Evolutionary conservation across 2,888 invertebrate species (phyloP).

Genomic region (Bedellia somnulentella): DNA sequence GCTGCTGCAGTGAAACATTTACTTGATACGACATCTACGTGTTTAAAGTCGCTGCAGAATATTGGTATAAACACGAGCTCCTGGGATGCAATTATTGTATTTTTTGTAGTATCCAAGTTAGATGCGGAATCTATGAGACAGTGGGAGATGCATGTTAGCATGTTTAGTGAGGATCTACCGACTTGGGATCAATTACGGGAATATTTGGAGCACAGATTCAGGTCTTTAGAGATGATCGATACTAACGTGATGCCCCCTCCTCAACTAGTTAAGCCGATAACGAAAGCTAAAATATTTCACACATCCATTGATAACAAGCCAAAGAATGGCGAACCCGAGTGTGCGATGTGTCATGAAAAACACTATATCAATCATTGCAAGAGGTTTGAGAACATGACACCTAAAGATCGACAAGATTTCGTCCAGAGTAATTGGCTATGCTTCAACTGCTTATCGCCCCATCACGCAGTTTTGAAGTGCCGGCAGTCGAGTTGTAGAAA

Average conservation of each 20-base stretch:
- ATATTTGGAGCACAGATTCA: slow-evolving; percentile 1
- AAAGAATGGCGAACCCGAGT: no score
- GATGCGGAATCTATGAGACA: background rate
- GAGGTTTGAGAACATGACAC: background rate
- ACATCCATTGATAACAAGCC: background rate
- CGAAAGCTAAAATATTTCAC: background rate
- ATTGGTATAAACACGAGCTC: background rate
- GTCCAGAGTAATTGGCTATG: background rate
- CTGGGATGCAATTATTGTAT: slow-evolving; percentile 1
- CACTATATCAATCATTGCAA: slow-evolving; percentile 1
- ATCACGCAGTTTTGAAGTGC: background rate
- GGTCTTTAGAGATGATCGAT: background rate
- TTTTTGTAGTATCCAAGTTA: background rate
- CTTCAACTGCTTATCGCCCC: slow-evolving; percentile 1
- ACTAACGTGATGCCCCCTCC: background rate
- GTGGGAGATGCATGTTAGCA: background rate
- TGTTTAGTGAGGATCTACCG: background rate
- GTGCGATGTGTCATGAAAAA: background rate
- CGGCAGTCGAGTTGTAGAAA: background rate
- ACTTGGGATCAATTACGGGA: background rate
- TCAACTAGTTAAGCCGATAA: background rate
- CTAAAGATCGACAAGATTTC: background rate
- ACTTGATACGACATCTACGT: slow-evolving; percentile 8
- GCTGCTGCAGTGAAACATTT: slow-evolving; percentile 6
- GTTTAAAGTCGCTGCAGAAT: slow-evolving; percentile 5